A percentile compares a stretch with the other conserved stretches of the same genome.
phyloP scores from a whole-genome alignment of 2,888 invertebrate species.

The Lumbricus terrestris region DNA sequence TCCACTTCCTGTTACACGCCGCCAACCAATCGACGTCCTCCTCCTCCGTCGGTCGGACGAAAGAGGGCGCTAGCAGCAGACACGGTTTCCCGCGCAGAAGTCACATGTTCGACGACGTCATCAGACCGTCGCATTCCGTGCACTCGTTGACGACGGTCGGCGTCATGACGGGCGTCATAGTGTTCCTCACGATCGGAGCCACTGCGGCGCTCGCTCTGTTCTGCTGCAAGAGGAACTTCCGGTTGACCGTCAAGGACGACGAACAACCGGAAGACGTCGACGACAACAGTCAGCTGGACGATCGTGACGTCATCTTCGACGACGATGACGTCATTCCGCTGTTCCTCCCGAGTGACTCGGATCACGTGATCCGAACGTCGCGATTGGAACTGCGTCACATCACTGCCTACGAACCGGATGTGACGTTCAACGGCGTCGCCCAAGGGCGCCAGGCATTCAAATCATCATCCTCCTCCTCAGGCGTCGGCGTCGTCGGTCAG shows the following conservation, averaged over 20 bases:
- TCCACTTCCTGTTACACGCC: not conserved
- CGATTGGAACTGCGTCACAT: not conserved
- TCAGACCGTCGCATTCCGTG: not conserved
- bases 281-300: not conserved
- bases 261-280: not conserved
- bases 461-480: too few relatives aligned
- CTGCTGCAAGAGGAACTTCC: slow-evolving; percentile 19
- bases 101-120: slow-evolving; percentile 6
- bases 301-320: not conserved
- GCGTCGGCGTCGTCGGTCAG: too few relatives aligned
- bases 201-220: slow-evolving; percentile 11
- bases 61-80: not conserved
- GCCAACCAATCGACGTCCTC: not conserved
- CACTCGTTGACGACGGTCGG: not conserved
- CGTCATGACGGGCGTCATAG: slow-evolving; percentile 6
- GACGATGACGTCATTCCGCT: slow-evolving; percentile 12
- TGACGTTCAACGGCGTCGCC: not conserved
- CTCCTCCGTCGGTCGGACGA: not conserved
- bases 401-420: not conserved
- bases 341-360: not conserved
- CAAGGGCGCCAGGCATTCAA: not conserved
- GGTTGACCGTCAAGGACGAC: not conserved
- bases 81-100: slow-evolving; percentile 7
- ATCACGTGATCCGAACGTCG: not conserved
- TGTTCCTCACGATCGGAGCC: slow-evolving; percentile 14